Percentiles rank a stretch among this genome's conserved stretches.
These are phyloP conservation scores for Catocala sponsa DNA, from an alignment of 2,888 invertebrate species.

Conservation along the genomic window DNA sequence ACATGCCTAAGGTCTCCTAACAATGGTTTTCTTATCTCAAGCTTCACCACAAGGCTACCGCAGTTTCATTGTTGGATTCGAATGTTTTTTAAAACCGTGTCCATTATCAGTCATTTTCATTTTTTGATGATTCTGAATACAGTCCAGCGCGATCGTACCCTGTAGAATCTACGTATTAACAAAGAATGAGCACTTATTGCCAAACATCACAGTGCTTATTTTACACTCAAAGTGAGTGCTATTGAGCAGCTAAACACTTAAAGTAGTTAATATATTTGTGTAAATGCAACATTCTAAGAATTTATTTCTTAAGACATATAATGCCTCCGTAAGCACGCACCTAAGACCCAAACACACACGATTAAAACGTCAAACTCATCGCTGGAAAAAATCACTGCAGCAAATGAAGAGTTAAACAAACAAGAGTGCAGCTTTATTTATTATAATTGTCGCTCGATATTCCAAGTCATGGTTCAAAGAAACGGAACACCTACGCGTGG, in stretches of 20 bases:
- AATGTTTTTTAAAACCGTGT: too few relatives aligned
- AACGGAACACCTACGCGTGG: conserved; percentile 83
- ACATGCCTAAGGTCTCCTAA: too few relatives aligned
- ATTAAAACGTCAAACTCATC: conserved; percentile 51
- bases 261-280: not conserved
- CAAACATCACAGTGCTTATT: too few relatives aligned
- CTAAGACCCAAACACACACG: conserved; percentile 37
- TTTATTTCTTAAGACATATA: conserved; percentile 34
- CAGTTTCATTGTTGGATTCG: too few relatives aligned
- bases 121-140: too few relatives aligned
- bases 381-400: conserved; percentile 71
- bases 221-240: conserved; percentile 18
- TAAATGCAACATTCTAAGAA: conserved; percentile 37
- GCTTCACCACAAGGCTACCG: too few relatives aligned
- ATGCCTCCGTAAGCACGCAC: conserved; percentile 32
- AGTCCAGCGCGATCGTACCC: too few relatives aligned
- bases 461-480: conserved; percentile 82
- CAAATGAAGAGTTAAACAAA: conserved; percentile 87
- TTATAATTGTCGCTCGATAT: conserved; percentile 77
- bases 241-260: conserved; percentile 1
- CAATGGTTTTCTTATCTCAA: too few relatives aligned
- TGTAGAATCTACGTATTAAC: too few relatives aligned
- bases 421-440: conserved; percentile 81
- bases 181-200: too few relatives aligned
- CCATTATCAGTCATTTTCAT: too few relatives aligned